Evolutionary conservation across 2,797 vertebrate genomes (phyloP), one percentile per base, ranked within the genome.

Genomic region (Babyrousa celebensis): DNA sequence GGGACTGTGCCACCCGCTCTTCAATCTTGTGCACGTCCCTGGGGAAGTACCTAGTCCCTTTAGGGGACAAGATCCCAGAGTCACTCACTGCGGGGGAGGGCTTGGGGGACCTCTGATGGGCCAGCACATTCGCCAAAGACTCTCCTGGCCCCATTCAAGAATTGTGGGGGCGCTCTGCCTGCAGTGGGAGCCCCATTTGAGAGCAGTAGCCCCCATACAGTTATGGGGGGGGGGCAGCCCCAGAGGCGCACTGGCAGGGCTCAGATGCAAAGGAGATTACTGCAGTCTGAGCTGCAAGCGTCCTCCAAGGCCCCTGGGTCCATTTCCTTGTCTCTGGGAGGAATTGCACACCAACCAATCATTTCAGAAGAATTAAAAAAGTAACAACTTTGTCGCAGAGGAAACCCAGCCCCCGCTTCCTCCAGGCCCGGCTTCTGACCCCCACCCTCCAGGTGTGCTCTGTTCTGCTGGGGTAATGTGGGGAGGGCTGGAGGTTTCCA

Each of bases 201-300:
- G 12, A 27, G 77, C 27, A 12, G 29, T 4, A 12, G 16, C 43
- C 43, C 43, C 43, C 43, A 10, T 48, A 48, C 6, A 7, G 43
- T 48, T 48, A 36, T 36, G 36, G 36, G 43, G 43, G 4, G 43
- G 43, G 43, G 43, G 43, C 6, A 48, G 43, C 43, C 43, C 43
- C 43, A 48, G 43, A 48, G 43, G 9, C 1, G 43, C 43, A 48
- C 43, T 48, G 43, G 43, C 43, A 48, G 9, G 6, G 12, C 21
- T 25, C 4, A n/a, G 63, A 23, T 5, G n/a, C 25, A 23, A 10
- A 10, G 10, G 12, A 10, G 10, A 25, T 21, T 4, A 56, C 75
- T 9, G 8, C 1, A 9, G 29, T 43, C n/a, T 0, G 36, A 4
- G 40, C 29, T n/a, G 63, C 40, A 10, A 10, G 29, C 0, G 0